Conservation (phyloP, 2,888 invertebrate species). For the Amaurobius ferox region DNA sequence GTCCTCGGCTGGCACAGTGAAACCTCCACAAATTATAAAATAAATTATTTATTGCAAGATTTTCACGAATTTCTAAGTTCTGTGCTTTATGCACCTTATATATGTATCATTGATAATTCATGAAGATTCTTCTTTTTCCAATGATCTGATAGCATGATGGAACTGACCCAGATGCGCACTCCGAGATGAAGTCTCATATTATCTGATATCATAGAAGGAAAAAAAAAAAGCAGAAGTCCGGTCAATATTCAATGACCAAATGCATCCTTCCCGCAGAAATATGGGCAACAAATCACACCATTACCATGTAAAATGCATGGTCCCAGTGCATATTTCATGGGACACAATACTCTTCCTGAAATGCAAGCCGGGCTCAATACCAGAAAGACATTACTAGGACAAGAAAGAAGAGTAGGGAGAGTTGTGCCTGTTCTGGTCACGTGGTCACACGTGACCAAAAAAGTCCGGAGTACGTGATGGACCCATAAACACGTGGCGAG, state of each 20-base stretch:
- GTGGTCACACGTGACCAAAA: conserved; percentile 28
- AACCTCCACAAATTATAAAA: too few species aligned
- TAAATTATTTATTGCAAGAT: too few species aligned
- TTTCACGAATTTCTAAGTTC: too few species aligned
- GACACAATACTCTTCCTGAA: not conserved
- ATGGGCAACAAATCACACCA: conserved; percentile 12
- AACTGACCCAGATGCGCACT: not conserved
- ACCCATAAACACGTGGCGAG: not conserved
- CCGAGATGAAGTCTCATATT: not conserved
- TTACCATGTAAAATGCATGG: conserved; percentile 22
- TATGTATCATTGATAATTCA: too few species aligned
- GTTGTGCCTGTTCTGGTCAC: conserved; percentile 13
- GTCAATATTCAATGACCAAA: conserved; percentile 16
- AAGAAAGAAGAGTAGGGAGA: not conserved
- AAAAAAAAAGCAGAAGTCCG: not conserved
- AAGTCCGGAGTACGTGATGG: conserved; percentile 24
- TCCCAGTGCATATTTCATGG: conserved; percentile 11
- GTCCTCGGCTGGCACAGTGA: too few species aligned
- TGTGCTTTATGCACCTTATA: too few species aligned
- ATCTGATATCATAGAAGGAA: not conserved
- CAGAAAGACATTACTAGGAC: conserved; percentile 12
- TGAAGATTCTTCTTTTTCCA: too few species aligned
- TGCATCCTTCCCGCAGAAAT: not conserved
- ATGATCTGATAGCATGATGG: too few species aligned
- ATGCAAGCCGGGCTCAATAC: not conserved